These are phyloP conservation scores for Bombylius discolor DNA, from an alignment of 2,888 invertebrate species.

Conservation along the genomic window DNA sequence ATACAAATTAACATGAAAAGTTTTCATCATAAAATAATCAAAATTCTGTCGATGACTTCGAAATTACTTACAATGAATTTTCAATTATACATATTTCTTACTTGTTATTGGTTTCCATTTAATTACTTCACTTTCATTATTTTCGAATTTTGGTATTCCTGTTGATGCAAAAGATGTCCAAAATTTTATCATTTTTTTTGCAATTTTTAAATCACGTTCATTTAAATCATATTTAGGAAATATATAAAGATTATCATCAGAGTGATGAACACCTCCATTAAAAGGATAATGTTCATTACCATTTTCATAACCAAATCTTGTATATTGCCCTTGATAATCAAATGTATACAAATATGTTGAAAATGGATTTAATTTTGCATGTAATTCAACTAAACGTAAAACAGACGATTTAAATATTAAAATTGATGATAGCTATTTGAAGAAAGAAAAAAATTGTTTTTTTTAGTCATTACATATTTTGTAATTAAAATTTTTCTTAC, in stretches of 20 bases:
- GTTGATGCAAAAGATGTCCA: slow-evolving; percentile 36
- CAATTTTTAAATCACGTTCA: slow-evolving; percentile 29
- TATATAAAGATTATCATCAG: slow-evolving; percentile 47
- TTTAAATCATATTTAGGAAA: slow-evolving; percentile 33
- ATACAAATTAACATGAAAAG: too few relatives aligned
- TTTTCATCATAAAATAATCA: too few relatives aligned
- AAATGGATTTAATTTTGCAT: slow-evolving; percentile 19
- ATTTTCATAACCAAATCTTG: slow-evolving; percentile 36
- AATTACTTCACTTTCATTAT: not conserved
- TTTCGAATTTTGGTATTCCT: slow-evolving; percentile 22
- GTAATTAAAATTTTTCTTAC: slow-evolving; percentile 24
- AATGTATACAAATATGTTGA: slow-evolving; percentile 40
- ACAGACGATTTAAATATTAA: slow-evolving; percentile 37
- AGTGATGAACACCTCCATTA: slow-evolving; percentile 43
- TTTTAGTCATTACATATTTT: not conserved
- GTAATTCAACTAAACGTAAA: slow-evolving; percentile 28
- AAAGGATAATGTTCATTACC: slow-evolving; percentile 36
- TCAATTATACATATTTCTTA: too few relatives aligned
- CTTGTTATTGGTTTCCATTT: slow-evolving; percentile 13
- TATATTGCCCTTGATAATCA: slow-evolving; percentile 36
- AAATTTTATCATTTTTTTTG: slow-evolving; percentile 36
- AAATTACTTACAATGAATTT: too few relatives aligned
- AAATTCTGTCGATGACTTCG: too few relatives aligned
- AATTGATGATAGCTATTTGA: not conserved
- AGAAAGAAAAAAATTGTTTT: not conserved